A percentile compares a stretch with the other conserved stretches of the same genome.
Evolutionary conservation across 2,888 invertebrate genomes (phyloP).

Genomic region (Coenonympha arcania): DNA sequence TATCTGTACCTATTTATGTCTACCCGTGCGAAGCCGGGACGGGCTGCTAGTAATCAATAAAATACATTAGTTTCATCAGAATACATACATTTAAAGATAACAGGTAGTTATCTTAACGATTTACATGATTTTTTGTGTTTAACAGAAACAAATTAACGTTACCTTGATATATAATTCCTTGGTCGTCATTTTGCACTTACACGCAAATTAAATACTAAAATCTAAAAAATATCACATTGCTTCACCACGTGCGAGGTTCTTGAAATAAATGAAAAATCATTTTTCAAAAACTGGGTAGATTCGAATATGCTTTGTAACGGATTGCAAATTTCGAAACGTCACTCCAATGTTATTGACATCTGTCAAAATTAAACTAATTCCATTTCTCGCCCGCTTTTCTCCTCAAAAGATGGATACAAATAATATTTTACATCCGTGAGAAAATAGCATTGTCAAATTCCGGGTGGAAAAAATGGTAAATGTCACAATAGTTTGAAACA

Average conservation of each 20-base stretch:
- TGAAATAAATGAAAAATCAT: conserved; percentile 43
- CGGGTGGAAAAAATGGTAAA: conserved; percentile 40
- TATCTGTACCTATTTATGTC: too few species aligned
- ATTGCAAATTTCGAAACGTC: conserved; percentile 59
- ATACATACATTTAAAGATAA: too few species aligned
- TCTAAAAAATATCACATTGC: conserved; percentile 37
- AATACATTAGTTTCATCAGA: too few species aligned
- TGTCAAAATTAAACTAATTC: conserved; percentile 27
- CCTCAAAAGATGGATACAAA: too few species aligned
- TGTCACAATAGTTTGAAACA: conserved; percentile 42
- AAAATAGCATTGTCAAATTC: conserved; percentile 33
- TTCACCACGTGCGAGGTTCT: conserved; percentile 55
- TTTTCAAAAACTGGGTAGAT: conserved; percentile 61
- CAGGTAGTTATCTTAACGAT: too few species aligned
- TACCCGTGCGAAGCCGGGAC: too few species aligned
- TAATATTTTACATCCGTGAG: conserved; percentile 26
- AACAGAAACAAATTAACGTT: conserved; percentile 35
- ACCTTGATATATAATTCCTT: conserved; percentile 73
- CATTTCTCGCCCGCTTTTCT: conserved; percentile 8
- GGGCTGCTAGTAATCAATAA: too few species aligned
- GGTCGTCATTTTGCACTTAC: conserved; percentile 60
- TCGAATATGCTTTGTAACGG: conserved; percentile 47
- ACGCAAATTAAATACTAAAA: conserved; percentile 18
- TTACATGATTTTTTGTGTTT: too few species aligned
- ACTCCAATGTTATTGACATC: conserved; percentile 45